These are phyloP conservation scores for Chionomys nivalis DNA, from an alignment of 2,113 vertebrate genomes.

Conservation along the genomic window DNA sequence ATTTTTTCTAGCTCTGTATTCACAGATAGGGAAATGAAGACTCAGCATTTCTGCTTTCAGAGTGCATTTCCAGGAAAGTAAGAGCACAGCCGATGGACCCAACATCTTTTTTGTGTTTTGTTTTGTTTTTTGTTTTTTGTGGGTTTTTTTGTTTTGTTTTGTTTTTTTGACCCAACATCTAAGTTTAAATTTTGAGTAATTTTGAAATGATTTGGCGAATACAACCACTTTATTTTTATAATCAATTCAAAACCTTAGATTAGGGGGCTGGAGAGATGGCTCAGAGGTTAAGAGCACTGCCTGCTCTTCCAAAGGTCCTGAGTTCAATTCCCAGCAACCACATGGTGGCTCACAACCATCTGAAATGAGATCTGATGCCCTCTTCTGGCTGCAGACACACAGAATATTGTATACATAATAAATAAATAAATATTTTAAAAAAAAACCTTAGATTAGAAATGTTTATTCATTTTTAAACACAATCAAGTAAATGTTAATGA, in stretches of 20 bases:
- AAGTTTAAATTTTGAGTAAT: neutral
- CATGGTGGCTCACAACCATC: too few species aligned
- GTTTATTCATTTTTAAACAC: slow-evolving; percentile 4
- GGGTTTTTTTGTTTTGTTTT: too few species aligned
- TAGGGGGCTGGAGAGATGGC: too few species aligned
- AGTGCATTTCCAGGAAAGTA: neutral
- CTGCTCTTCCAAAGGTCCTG: too few species aligned
- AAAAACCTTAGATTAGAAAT: slow-evolving; percentile 3
- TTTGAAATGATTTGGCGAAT: slow-evolving; percentile 11
- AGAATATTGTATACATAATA: too few species aligned
- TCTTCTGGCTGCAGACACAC: too few species aligned
- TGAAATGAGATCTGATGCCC: too few species aligned
- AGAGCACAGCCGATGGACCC: neutral
- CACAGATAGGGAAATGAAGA: neutral
- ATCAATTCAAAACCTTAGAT: neutral
- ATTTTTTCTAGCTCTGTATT: neutral
- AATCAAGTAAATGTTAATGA: slow-evolving; percentile 5
- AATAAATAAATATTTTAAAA: too few species aligned
- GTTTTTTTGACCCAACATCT: neutral
- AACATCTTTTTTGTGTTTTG: too few species aligned
- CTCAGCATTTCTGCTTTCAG: neutral
- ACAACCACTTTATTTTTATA: slow-evolving; percentile 4
- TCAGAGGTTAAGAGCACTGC: too few species aligned
- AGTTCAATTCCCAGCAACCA: too few species aligned
- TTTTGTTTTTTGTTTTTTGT: too few species aligned